Evolutionary conservation across 2,888 invertebrate genomes (phyloP), one percentile per base, ranked within the genome.

Genomic region (Eulithis testata): DNA sequence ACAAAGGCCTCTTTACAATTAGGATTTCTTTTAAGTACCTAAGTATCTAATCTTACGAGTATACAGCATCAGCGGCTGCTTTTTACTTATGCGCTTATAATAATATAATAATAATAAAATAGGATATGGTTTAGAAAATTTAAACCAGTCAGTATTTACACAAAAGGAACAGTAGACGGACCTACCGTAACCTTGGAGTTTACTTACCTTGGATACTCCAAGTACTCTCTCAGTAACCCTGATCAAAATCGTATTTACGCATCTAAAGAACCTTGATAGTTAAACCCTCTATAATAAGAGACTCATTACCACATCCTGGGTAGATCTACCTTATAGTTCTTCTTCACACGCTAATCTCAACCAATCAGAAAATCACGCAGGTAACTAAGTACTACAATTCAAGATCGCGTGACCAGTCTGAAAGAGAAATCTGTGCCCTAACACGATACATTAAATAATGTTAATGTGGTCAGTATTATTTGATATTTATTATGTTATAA

Each of bases 341-440:
- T 44, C 37, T 50, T 51, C 21, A 7, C 57, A 63, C 54, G 57
- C 52, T 53, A 63, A 60, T 63, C 60, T 63, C 51, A 40, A 52
- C 14, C 63, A 61, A 67, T 60, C 45, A n/a, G 37, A 55, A 49
- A 53, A 63, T 55, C 57, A 57, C 60, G 57, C 58, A 40, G 9
- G 53, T 27, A 43, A n/a, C 47, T 47, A 21, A 47, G 12, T n/a
- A 52, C 50, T 40, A 52, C 56, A 60, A 66, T 65, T 62, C 53
- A 63, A 69, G 65, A 68, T 68, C 65, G 68, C 70, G 68, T 70
- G 70, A 65, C 56, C 54, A 58, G 40, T 54, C 37, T 12, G 27
- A 55, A 59, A 66, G 67, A 60, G 67, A 67, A 67, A 67, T 60
- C 52, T 60, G 63, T 60, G 63, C 66, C 66, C 66, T 63, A 47